phyloP scores from a whole-genome alignment of 2,797 vertebrate genomes.

The Taenioides sp. region DNA sequence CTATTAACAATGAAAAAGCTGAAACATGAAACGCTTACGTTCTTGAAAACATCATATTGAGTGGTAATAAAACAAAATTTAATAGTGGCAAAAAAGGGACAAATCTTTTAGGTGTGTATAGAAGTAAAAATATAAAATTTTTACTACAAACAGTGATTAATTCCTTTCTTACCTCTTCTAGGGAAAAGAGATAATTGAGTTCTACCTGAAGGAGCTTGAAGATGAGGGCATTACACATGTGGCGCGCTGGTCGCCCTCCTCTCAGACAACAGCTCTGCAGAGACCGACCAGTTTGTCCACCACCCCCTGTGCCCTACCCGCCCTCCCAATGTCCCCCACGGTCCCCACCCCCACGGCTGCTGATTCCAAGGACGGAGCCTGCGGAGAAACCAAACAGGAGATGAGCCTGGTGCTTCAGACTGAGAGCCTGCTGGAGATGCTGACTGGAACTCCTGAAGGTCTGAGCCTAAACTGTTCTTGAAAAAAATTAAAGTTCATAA shows the following conservation, averaged over 20 bases:
- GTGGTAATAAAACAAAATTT: too few species aligned
- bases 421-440: conserved; percentile 73
- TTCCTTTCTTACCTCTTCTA: conserved; percentile 46
- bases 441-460: conserved; percentile 88
- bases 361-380: conserved; percentile 44
- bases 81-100: neutral
- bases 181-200: conserved; percentile 99
- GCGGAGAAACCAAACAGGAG: conserved; percentile 78
- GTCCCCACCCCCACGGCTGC: conserved; percentile 46
- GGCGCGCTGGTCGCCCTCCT: conserved; percentile 85
- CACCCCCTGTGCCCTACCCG: conserved; percentile 37
- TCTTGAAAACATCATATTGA: too few species aligned
- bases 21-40: neutral
- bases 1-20: neutral
- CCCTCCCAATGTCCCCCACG: conserved; percentile 41
- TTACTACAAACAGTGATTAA: neutral
- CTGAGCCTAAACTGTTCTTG: conserved; percentile 16
- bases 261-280: conserved; percentile 27
- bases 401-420: conserved; percentile 54
- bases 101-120: neutral
- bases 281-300: conserved; percentile 44
- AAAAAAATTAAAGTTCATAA: neutral
- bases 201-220: conserved; percentile 90
- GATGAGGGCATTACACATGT: conserved; percentile 87
- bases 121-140: neutral